These are phyloP conservation scores for Mactra quadrangularis DNA, from an alignment of 1,140 invertebrate genomes.

Conservation along the genomic window DNA sequence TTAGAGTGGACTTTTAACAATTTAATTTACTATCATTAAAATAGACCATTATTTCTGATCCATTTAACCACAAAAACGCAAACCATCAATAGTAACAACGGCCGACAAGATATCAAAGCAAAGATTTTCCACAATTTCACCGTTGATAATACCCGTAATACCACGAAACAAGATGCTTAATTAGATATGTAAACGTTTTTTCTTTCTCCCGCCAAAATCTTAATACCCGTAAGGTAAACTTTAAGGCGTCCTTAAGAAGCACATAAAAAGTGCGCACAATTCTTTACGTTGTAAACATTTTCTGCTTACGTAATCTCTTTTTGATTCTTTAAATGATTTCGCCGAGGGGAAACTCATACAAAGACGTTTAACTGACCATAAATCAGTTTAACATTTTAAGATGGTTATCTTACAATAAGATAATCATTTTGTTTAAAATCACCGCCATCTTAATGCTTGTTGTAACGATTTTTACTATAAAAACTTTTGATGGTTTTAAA, in stretches of 20 bases:
- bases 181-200: constrained; percentile 30
- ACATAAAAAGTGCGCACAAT: constrained; percentile 16
- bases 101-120: not conserved
- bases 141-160: constrained; percentile 40
- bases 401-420: constrained; percentile 30
- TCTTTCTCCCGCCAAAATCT: constrained; percentile 33
- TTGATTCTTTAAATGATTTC: constrained; percentile 31
- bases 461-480: constrained; percentile 42
- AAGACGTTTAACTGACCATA: constrained; percentile 42
- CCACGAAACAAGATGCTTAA: constrained; percentile 36
- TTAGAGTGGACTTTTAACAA: constrained; percentile 28
- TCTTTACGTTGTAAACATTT: constrained; percentile 27
- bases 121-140: constrained; percentile 40
- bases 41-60: constrained; percentile 34
- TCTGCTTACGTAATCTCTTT: constrained; percentile 27
- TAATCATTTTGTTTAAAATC: constrained; percentile 23
- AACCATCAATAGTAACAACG: not conserved
- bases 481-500: constrained; percentile 3
- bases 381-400: constrained; percentile 47
- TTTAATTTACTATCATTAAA: constrained; percentile 23
- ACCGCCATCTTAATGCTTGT: constrained; percentile 13
- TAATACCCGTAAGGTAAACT: constrained; percentile 42
- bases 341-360: constrained; percentile 14
- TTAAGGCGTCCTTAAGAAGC: constrained; percentile 30
- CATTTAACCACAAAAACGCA: constrained; percentile 39